A percentile compares a stretch with the other conserved stretches of the same genome.
Evolutionary conservation across 2,797 vertebrate genomes (phyloP).

Genomic region (Triplophysa yarkandensis): DNA sequence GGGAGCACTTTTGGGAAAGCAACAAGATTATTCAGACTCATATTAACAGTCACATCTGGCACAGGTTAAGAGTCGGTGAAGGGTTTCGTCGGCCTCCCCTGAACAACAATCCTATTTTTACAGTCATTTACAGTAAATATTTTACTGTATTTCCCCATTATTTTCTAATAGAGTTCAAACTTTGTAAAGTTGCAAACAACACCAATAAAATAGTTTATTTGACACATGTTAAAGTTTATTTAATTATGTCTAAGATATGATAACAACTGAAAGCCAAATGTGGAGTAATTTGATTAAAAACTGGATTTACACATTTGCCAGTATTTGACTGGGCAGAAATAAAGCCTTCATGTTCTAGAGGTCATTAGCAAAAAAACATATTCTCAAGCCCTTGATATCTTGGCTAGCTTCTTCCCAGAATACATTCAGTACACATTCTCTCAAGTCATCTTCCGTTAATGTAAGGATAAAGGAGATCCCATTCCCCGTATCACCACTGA

Average conservation of each 20-base stretch:
- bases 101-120: no score
- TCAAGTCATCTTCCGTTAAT: slow-evolving; percentile 12
- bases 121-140: no score
- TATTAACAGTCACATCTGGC: no score
- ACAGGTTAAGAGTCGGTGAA: no score
- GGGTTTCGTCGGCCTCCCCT: no score
- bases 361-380: background rate
- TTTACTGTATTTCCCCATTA: no score
- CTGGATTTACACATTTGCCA: background rate
- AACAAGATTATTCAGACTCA: no score
- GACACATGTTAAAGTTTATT: background rate
- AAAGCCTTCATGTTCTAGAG: background rate
- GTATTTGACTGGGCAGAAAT: background rate
- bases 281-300: background rate
- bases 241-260: background rate
- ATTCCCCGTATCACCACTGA: background rate
- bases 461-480: slow-evolving; percentile 1
- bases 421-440: background rate
- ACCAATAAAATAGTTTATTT: background rate
- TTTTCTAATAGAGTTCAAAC: no score
- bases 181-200: no score
- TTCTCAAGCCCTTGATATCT: background rate
- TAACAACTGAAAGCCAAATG: background rate
- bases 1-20: background rate
- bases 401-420: background rate